Base-by-base conservation (phyloP, 2,113 vertebrate species). In the Pelodiscus sinensis region DNA sequence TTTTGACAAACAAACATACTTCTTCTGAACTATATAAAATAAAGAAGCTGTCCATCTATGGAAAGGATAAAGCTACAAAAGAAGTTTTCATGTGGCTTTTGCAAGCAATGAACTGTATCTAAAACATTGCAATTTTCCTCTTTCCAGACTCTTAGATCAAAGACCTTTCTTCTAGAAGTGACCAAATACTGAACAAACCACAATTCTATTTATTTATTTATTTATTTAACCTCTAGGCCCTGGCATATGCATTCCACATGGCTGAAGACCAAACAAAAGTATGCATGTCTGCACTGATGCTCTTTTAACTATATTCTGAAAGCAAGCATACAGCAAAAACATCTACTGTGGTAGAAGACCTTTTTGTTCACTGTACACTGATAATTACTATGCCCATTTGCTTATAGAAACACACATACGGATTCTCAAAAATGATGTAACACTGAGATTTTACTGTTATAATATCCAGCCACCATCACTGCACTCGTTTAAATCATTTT, bases 171-270 rank as follows among this genome's bases (percentile, higher is more conserved):
- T 94, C 97, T 95, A 97, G 97, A 98, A 98, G 98, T 96, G 97
- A 98, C 98, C 97, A 96, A 97, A 97, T 98, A 94, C 98, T 97
- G 93, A 94, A 98, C 93, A 98, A 97, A 95, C 95, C 97, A 92
- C 88, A 95, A 90, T 95, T 97, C 95, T 96, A 38, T 57, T 93
- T 90, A 90, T 89, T 71, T 8, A 6, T 2, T 19, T 6, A 10
- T 44, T 51, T 84, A 38, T 50, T 21, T 29, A 82, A 93, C 95
- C 95, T 97, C 94, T 95, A 94, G 96, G 96, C 96, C 97, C 97
- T 97, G 98, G 97, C 98, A 99, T 98, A 98, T 98, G 98, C 98
- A 98, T 98, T 98, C 97, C 99, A 99, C 98, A 98, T 99, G 98
- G 98, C 97, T 98, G 98, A 92, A 93, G 98, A 98, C 90, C 95